Conservation (phyloP, 2,113 vertebrate species). For the Thalassarche chlororhynchos region DNA sequence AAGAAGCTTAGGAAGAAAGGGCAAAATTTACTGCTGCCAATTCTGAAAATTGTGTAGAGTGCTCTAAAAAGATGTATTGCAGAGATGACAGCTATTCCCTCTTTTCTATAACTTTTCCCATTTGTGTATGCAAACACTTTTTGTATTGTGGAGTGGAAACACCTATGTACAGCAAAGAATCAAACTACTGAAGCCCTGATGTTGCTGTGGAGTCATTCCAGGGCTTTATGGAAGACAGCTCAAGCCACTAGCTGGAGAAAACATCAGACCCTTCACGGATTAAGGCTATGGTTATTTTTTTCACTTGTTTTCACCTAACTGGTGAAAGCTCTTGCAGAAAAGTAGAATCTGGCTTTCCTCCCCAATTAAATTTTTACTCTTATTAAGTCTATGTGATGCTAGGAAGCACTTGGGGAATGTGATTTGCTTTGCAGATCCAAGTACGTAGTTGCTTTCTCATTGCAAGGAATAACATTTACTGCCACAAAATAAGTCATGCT, state of each 20-base stretch:
- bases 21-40: neutral
- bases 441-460: neutral
- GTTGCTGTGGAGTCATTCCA: neutral
- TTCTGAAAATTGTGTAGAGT: neutral
- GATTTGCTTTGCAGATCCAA: neutral
- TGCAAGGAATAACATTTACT: neutral
- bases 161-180: neutral
- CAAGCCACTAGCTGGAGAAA: neutral
- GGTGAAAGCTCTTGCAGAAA: neutral
- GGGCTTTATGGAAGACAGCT: neutral
- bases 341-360: neutral
- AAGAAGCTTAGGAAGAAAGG: neutral
- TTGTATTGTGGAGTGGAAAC: neutral
- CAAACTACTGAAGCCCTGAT: neutral
- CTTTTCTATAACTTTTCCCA: neutral
- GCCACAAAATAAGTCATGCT: neutral
- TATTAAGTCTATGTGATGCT: neutral
- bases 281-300: neutral
- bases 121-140: neutral
- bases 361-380: neutral
- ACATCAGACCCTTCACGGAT: neutral
- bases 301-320: neutral
- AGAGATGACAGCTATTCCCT: neutral
- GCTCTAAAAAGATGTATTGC: neutral
- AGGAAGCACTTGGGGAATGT: neutral